Percentiles rank a stretch among this genome's conserved stretches.
phyloP scores from a whole-genome alignment of 2,888 invertebrate genomes.

The Thymelicus acteon region DNA sequence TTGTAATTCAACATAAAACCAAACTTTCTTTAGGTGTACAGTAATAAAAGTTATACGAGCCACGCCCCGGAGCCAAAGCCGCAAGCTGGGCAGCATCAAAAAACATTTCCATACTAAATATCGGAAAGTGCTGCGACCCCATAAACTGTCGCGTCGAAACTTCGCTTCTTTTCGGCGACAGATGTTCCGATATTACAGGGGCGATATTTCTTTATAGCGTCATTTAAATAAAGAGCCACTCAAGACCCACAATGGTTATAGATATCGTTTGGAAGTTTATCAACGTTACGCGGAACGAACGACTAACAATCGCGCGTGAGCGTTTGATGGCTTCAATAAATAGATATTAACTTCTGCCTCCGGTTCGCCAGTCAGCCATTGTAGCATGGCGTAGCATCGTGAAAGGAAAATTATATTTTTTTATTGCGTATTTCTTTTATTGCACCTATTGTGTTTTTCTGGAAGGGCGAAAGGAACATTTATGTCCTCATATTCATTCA shows the following conservation, averaged over 20 bases:
- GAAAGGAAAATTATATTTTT: background rate
- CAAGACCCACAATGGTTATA: slow-evolving; percentile 58
- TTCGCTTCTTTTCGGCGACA: slow-evolving; percentile 72
- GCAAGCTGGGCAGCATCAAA: slow-evolving; percentile 51
- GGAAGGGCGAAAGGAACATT: too few relatives aligned
- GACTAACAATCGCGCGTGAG: slow-evolving; percentile 19
- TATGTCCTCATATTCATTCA: too few relatives aligned
- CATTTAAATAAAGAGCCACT: slow-evolving; percentile 75
- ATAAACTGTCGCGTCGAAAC: slow-evolving; percentile 73
- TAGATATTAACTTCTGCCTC: slow-evolving; percentile 4
- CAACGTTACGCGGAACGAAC: slow-evolving; percentile 46
- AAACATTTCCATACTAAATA: slow-evolving; percentile 69
- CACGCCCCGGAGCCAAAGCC: slow-evolving; percentile 8
- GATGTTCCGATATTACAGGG: slow-evolving; percentile 72
- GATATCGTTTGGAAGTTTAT: slow-evolving; percentile 56
- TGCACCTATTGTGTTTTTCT: too few relatives aligned
- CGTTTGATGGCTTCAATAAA: slow-evolving; percentile 23
- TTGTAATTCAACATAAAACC: background rate
- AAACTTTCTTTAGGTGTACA: slow-evolving; percentile 7
- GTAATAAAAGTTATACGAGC: slow-evolving; percentile 32
- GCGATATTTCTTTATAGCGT: slow-evolving; percentile 74
- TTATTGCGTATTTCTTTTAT: background rate
- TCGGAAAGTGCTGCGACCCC: slow-evolving; percentile 62
- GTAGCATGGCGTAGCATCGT: background rate
- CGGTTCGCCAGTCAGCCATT: background rate